phyloP scores from a whole-genome alignment of 1,140 invertebrate genomes.

The Penaeus indicus region DNA sequence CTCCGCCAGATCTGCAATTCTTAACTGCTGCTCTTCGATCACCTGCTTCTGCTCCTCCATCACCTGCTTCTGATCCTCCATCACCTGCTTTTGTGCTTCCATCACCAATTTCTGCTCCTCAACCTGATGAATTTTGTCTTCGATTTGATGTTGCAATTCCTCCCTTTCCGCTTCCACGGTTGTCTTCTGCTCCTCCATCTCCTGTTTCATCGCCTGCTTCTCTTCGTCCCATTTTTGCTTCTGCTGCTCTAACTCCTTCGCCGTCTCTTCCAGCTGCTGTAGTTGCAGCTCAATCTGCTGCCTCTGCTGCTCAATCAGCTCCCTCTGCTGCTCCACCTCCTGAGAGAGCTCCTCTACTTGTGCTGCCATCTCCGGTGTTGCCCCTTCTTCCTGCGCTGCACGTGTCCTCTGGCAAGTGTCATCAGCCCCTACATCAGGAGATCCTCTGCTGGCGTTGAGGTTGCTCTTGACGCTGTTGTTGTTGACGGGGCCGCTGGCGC shows the following conservation, averaged over 20 bases:
- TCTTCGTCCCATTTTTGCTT: constrained; percentile 39
- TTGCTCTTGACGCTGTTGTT: constrained; percentile 3
- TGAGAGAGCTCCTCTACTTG: constrained; percentile 11
- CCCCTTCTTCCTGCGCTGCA: neutral
- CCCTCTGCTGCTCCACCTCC: constrained; percentile 32
- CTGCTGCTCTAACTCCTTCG: neutral
- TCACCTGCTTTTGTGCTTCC: constrained; percentile 46
- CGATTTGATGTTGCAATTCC: neutral
- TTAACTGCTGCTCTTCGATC: constrained; percentile 44
- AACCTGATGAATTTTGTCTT: constrained; percentile 2
- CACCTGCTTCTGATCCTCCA: constrained; percentile 47
- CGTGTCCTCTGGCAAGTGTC: neutral
- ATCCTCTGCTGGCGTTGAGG: constrained; percentile 6
- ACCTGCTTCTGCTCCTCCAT: constrained; percentile 50
- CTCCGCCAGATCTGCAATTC: constrained; percentile 29
- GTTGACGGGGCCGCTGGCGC: constrained; percentile 34
- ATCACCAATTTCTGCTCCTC: constrained; percentile 44
- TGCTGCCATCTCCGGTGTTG: constrained; percentile 9
- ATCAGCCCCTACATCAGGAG: neutral
- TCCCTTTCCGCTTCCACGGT: neutral
- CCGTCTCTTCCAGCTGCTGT: constrained; percentile 31
- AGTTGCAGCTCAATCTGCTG: constrained; percentile 16
- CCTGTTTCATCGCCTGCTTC: neutral
- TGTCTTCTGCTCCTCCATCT: constrained; percentile 14
- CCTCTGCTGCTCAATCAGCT: constrained; percentile 26